Evolutionary conservation across 2,113 vertebrate species (phyloP).

Genomic region (Melanocharis versteri): DNA sequence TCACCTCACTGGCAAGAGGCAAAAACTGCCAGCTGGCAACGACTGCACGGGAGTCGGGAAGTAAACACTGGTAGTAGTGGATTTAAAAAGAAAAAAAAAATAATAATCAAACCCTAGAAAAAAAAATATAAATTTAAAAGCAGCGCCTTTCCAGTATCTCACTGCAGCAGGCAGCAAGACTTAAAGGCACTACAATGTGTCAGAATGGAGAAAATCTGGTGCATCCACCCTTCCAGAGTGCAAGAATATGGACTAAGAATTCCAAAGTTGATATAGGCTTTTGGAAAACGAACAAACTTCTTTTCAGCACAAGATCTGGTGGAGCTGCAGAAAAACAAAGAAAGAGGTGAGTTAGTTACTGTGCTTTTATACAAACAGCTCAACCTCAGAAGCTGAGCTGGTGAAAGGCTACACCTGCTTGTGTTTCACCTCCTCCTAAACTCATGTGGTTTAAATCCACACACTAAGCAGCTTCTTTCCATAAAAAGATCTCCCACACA

Average conservation of each 20-base stretch:
- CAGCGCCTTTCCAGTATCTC: conserved; percentile 70
- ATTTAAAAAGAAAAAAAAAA: conserved; percentile 15
- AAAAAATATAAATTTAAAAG: conserved; percentile 61
- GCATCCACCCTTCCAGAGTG: conserved; percentile 65
- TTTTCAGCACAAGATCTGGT: conserved; percentile 31
- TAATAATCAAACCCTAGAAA: neutral
- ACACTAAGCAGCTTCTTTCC: neutral
- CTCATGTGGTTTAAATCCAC: neutral
- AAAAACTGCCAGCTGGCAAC: neutral
- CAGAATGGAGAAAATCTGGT: conserved; percentile 64
- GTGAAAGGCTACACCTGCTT: neutral
- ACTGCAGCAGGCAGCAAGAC: conserved; percentile 66
- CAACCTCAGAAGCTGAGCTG: neutral
- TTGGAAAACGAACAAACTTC: conserved; percentile 38
- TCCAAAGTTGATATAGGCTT: conserved; percentile 27
- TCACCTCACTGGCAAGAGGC: neutral
- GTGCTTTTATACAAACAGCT: neutral
- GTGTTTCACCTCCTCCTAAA: neutral
- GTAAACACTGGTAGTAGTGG: conserved; percentile 47
- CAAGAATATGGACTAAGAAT: conserved; percentile 63
- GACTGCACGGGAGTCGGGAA: neutral
- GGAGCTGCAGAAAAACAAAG: conserved; percentile 49
- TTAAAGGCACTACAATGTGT: conserved; percentile 83
- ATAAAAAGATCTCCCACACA: neutral
- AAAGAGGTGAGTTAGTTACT: neutral